Conservation (phyloP, 2,888 invertebrate genomes). For the Cerastis rubricosa region DNA sequence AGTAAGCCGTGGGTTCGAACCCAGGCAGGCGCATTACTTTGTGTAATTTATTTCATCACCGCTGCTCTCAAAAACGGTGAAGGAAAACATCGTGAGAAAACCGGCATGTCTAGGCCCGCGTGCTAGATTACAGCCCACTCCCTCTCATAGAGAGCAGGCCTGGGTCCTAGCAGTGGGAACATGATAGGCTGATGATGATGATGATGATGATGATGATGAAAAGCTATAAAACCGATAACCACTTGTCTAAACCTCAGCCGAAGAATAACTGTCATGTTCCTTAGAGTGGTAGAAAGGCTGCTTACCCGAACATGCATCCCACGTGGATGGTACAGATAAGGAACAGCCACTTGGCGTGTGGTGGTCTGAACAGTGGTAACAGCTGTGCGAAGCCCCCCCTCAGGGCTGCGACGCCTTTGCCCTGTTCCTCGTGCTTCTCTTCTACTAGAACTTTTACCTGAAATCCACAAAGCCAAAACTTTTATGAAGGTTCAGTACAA, state of each 20-base stretch:
- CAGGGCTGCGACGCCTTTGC: constrained; percentile 87
- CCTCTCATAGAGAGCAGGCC: too few species aligned
- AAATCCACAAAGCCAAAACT: constrained; percentile 23
- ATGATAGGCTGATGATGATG: too few species aligned
- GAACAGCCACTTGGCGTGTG: constrained; percentile 91
- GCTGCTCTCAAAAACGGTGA: too few species aligned
- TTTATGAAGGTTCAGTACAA: not conserved
- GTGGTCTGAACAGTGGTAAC: constrained; percentile 92
- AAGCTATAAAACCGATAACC: not conserved
- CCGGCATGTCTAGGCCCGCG: too few species aligned
- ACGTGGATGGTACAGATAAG: constrained; percentile 90
- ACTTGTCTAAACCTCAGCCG: not conserved
- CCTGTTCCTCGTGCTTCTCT: constrained; percentile 82
- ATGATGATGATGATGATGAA: too few species aligned
- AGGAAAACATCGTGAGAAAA: too few species aligned
- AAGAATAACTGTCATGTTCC: not conserved
- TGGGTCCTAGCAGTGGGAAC: too few species aligned
- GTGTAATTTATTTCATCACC: too few species aligned
- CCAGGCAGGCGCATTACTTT: too few species aligned
- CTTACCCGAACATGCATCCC: constrained; percentile 86
- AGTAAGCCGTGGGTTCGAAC: too few species aligned
- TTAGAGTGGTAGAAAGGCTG: not conserved
- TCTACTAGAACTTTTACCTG: constrained; percentile 85
- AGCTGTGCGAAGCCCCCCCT: constrained; percentile 92
- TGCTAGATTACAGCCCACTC: too few species aligned